Percentiles rank a stretch among this genome's conserved stretches.
Conservation (phyloP, 2,113 vertebrate species). For the Mirounga angustirostris region DNA sequence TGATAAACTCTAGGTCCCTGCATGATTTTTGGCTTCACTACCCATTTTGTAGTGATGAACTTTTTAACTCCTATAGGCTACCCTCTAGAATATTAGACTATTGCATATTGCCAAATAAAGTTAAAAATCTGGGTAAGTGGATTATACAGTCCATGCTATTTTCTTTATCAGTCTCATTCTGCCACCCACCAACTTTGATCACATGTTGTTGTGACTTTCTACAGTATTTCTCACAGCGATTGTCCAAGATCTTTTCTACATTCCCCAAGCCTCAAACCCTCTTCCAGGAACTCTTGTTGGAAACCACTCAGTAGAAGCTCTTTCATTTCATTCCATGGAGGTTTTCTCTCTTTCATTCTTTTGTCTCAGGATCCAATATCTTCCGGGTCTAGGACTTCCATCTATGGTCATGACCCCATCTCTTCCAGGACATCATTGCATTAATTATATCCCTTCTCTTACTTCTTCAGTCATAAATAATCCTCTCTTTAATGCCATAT, state of each 20-base stretch:
- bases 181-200: neutral
- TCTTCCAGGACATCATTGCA: neutral
- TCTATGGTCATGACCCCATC: neutral
- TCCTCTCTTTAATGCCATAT: neutral
- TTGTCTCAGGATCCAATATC: neutral
- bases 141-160: neutral
- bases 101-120: neutral
- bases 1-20: neutral
- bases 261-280: neutral
- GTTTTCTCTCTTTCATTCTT: neutral
- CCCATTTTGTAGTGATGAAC: neutral
- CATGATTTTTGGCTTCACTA: neutral
- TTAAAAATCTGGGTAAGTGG: neutral
- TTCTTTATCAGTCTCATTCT: conserved; percentile 35
- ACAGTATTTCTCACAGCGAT: neutral
- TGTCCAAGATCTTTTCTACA: neutral
- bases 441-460: neutral
- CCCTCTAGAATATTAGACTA: neutral
- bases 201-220: neutral
- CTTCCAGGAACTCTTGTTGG: neutral
- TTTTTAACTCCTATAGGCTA: neutral
- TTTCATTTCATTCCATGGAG: neutral
- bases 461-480: neutral
- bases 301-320: neutral
- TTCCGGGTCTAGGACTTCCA: neutral